These are phyloP conservation scores for Hippocampus kuda DNA, from an alignment of 2,797 vertebrate genomes.

Conservation along the genomic window DNA sequence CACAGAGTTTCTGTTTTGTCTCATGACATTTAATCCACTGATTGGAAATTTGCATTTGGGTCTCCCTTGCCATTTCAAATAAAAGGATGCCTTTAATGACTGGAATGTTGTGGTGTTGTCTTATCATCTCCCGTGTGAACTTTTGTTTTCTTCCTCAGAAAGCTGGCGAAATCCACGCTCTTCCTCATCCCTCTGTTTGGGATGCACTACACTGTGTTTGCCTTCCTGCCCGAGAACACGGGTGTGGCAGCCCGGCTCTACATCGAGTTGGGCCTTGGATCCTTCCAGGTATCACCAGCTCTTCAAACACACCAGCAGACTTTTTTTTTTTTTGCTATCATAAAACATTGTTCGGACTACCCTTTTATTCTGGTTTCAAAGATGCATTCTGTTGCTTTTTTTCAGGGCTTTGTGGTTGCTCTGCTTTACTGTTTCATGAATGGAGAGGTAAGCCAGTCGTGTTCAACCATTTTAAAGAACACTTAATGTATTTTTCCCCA, in stretches of 20 bases:
- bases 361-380: no score
- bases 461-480: neutral
- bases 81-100: neutral
- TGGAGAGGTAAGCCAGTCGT: constrained; percentile 67
- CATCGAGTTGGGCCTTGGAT: constrained; percentile 87
- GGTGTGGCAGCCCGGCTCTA: constrained; percentile 76
- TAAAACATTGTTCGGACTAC: no score
- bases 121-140: constrained; percentile 4
- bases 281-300: constrained; percentile 78
- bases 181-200: constrained; percentile 95
- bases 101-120: neutral
- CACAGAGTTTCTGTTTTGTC: neutral
- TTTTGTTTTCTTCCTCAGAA: constrained; percentile 63
- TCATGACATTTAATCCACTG: neutral
- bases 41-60: constrained; percentile 8
- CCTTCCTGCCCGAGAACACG: constrained; percentile 85
- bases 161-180: constrained; percentile 90
- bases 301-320: neutral
- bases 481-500: neutral
- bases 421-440: constrained; percentile 87
- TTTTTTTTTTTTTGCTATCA: no score
- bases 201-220: constrained; percentile 92
- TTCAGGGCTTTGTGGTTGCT: constrained; percentile 83
- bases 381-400: constrained; percentile 17
- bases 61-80: constrained; percentile 17